Conservation (phyloP, 2,888 invertebrate genomes). For the Koerneria pararmatus region DNA sequence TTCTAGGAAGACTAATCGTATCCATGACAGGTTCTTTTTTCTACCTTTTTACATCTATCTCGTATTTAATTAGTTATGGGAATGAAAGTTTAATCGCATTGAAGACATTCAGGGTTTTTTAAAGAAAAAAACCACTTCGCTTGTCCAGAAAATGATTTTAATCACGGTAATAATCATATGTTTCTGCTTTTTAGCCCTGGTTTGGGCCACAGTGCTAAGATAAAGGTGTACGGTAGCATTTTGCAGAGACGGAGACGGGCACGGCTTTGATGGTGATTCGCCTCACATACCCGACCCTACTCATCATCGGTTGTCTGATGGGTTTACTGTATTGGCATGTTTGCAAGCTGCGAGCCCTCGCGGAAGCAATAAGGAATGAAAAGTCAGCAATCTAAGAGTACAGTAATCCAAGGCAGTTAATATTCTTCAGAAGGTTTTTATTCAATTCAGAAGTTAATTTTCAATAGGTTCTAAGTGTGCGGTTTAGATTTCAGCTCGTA, state of each 20-base stretch:
- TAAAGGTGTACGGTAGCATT: too few species aligned
- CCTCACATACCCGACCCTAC: constrained; percentile 81
- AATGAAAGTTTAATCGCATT: neutral
- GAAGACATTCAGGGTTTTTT: neutral
- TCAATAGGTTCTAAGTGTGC: too few species aligned
- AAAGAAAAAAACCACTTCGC: too few species aligned
- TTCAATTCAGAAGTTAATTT: too few species aligned
- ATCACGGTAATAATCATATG: too few species aligned
- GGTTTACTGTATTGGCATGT: constrained; percentile 77
- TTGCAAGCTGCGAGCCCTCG: constrained; percentile 84
- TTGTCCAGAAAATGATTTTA: too few species aligned
- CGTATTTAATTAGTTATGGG: neutral
- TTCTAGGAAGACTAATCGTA: neutral
- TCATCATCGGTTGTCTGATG: constrained; percentile 64
- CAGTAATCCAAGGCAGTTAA: too few species aligned
- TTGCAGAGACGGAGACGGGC: too few species aligned
- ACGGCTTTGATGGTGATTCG: constrained; percentile 76
- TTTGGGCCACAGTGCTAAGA: too few species aligned
- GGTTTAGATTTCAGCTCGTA: too few species aligned
- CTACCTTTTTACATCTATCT: neutral
- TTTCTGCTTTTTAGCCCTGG: neutral
- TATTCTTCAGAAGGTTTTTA: too few species aligned
- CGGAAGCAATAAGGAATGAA: constrained; percentile 97
- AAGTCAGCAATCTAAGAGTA: constrained; percentile 67
- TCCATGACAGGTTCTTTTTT: neutral